Evolutionary conservation across 2,888 invertebrate species (phyloP).

Genomic region (Beris chalybata): DNA sequence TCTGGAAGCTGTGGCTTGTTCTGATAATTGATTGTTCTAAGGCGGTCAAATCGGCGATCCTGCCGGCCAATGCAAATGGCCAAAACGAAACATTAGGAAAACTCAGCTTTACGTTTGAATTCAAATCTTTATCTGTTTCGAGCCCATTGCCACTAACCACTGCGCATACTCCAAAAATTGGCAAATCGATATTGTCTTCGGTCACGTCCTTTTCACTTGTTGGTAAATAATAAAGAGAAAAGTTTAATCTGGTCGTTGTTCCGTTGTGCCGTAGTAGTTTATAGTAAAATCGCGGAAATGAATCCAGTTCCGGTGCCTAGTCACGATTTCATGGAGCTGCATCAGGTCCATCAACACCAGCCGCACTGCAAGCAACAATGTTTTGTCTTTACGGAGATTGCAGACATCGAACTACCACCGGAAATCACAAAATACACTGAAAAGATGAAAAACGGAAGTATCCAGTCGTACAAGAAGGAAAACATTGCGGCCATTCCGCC

Average conservation of each 20-base stretch:
- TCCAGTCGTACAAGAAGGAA: constrained; percentile 52
- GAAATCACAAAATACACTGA: constrained; percentile 56
- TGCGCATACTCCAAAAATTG: background rate
- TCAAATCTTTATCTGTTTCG: too few species aligned
- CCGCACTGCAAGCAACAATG: constrained; percentile 56
- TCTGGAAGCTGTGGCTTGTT: too few species aligned
- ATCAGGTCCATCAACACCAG: constrained; percentile 50
- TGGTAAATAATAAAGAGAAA: constrained; percentile 27
- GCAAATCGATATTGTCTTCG: constrained; percentile 10
- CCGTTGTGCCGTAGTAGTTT: background rate
- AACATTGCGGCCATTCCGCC: constrained; percentile 29
- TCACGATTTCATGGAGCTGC: constrained; percentile 56
- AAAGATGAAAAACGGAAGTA: constrained; percentile 52
- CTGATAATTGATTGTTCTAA: too few species aligned
- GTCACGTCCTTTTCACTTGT: constrained; percentile 27
- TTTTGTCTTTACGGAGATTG: constrained; percentile 56
- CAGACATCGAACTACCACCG: constrained; percentile 55
- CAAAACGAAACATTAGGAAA: too few species aligned
- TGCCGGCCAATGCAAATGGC: too few species aligned
- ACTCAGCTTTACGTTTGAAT: too few species aligned
- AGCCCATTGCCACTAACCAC: background rate
- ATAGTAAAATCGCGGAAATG: constrained; percentile 2
- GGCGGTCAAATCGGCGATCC: too few species aligned
- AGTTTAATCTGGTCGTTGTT: background rate
- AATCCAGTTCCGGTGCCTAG: constrained; percentile 55